These are phyloP conservation scores for Eumeta japonica DNA, from an alignment of 1,140 invertebrate species.

Conservation along the genomic window DNA sequence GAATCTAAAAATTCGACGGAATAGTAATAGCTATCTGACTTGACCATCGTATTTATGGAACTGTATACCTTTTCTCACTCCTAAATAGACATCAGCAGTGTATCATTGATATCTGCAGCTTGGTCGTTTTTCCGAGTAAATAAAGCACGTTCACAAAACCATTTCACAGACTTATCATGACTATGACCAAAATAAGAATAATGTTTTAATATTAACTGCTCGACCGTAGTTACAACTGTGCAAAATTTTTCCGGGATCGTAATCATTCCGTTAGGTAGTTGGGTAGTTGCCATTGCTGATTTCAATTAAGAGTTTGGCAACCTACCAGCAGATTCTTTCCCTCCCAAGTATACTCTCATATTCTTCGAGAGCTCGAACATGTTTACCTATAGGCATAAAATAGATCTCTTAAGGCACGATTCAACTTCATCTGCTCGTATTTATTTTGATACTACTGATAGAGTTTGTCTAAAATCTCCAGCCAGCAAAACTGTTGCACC, in stretches of 20 bases:
- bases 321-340: constrained; percentile 18
- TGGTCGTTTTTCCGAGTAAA: too few relatives aligned
- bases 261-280: too few relatives aligned
- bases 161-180: constrained; percentile 14
- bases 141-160: constrained; percentile 25
- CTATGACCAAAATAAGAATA: constrained; percentile 15
- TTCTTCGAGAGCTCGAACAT: constrained; percentile 31
- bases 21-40: constrained; percentile 28
- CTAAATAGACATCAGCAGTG: constrained; percentile 5
- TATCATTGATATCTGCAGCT: too few relatives aligned
- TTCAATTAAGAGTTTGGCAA: constrained; percentile 21
- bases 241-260: constrained; percentile 9
- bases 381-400: constrained; percentile 33
- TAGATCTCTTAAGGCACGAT: constrained; percentile 15
- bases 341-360: constrained; percentile 30
- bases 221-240: constrained; percentile 10
- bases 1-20: too few relatives aligned
- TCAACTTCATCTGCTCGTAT: constrained; percentile 44
- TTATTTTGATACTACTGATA: constrained; percentile 39
- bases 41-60: constrained; percentile 29
- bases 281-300: constrained; percentile 21
- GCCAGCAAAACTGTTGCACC: constrained; percentile 31
- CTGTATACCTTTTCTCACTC: constrained; percentile 19
- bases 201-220: constrained; percentile 16
- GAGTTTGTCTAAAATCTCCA: too few relatives aligned